Base-by-base conservation (phyloP, 2,888 invertebrate species). In the Chalcis sispes region DNA sequence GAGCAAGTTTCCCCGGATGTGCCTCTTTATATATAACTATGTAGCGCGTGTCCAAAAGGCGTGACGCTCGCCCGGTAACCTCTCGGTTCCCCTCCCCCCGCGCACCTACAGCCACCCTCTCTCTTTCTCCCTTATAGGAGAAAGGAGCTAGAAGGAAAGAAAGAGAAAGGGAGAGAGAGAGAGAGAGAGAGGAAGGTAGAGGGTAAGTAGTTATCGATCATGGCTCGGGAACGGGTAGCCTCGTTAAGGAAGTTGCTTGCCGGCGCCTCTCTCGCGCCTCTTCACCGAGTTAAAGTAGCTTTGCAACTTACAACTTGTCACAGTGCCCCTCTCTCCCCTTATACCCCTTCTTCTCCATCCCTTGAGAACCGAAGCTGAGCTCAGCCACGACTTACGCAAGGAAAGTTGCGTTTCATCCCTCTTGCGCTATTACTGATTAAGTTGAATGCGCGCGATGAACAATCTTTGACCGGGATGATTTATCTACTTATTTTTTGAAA, bases 161-260 rank as follows among this genome's bases (percentile, higher is more conserved):
- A 25, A n/a, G 42, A 46, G 46, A 32, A 42, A 32, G 25, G 20
- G 50, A 20, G 50, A 40, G 32, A 42, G 42, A n/a, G 42, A 46
- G 46, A 32, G 54, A 32, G 58, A 27, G 67, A 25, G n/a, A 48
- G 42, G 0, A 18, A 48, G 54, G 27, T n/a, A 29, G 29, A 13
- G 46, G 80, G 79, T 80, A 82, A 84, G 81, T 82, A 85, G 86
- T 86, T 88, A 86, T 89, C 86, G 85, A 88, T 87, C 84, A 84
- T 83, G 83, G 84, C 84, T 83, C 81, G 83, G 82, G 83, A 84
- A 86, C 84, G 83, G 84, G 83, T 84, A 85, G 84, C 83, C 84
- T 85, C 86, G 85, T 86, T 85, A 84, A 83, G 83, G 80, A 86
- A 87, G 59, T 75, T 77, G 23, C 8, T 42, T 20, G 56, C 36